Evolutionary conservation across 2,888 invertebrate species (phyloP).

Genomic region (Cyaniris semiargus): DNA sequence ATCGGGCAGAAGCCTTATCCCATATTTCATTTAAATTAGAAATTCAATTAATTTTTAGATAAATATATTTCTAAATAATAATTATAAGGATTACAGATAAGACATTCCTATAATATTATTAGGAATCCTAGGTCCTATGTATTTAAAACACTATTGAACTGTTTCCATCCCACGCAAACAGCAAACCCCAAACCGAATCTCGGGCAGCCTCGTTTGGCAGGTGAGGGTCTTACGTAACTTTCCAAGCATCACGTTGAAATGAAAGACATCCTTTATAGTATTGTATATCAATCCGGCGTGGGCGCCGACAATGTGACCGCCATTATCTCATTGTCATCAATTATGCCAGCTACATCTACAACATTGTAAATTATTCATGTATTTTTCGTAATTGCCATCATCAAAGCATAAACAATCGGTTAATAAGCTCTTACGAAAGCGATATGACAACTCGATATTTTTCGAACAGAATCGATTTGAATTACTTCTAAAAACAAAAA

Average conservation of each 20-base stretch:
- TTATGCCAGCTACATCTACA: slow-evolving; percentile 21
- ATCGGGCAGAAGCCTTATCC: too few species aligned
- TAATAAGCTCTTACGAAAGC: not conserved
- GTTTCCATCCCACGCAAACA: not conserved
- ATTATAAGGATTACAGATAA: not conserved
- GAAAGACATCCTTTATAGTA: slow-evolving; percentile 27
- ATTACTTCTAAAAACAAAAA: not conserved
- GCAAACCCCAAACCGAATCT: not conserved
- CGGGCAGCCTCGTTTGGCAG: not conserved
- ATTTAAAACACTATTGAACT: not conserved
- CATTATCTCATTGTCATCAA: slow-evolving; percentile 26
- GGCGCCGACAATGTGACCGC: slow-evolving; percentile 26
- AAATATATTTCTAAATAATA: too few species aligned
- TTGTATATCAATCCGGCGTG: slow-evolving; percentile 29
- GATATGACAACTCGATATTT: not conserved
- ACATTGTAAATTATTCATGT: slow-evolving; percentile 26
- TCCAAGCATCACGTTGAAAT: slow-evolving; percentile 23
- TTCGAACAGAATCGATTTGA: not conserved
- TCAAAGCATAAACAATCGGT: slow-evolving; percentile 9
- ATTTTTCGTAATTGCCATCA: slow-evolving; percentile 19
- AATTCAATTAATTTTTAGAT: too few species aligned
- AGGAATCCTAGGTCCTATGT: not conserved
- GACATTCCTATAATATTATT: not conserved
- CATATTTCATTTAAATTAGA: too few species aligned
- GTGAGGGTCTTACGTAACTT: slow-evolving; percentile 9